Conservation (phyloP, 2,888 invertebrate species). For the Drosophila prolongata region DNA sequence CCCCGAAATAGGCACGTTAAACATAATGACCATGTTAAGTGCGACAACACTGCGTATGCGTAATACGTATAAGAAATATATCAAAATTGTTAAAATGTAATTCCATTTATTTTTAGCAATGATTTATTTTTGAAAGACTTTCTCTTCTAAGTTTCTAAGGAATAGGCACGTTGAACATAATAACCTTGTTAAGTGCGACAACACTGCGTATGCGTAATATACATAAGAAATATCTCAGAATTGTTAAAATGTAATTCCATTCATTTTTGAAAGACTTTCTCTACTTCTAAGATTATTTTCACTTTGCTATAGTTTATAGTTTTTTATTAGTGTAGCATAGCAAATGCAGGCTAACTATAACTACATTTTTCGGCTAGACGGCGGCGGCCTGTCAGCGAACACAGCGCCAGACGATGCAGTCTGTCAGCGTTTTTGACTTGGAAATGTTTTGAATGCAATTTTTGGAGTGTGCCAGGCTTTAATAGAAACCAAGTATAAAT, state of each 20-base stretch:
- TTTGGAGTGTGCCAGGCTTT: slow-evolving; percentile 32
- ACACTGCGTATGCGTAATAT: not conserved
- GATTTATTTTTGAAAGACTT: too few relatives aligned
- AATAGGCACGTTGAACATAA: too few relatives aligned
- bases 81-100: too few relatives aligned
- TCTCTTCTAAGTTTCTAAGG: too few relatives aligned
- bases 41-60: slow-evolving; percentile 1
- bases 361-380: slow-evolving; percentile 46
- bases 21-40: not conserved
- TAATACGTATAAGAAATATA: not conserved
- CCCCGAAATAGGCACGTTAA: too few relatives aligned
- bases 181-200: not conserved
- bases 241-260: too few relatives aligned
- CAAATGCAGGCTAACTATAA: slow-evolving; percentile 38
- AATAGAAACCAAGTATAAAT: slow-evolving; percentile 17
- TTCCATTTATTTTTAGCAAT: too few relatives aligned
- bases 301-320: not conserved
- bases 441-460: slow-evolving; percentile 65
- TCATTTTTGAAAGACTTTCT: too few relatives aligned
- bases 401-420: slow-evolving; percentile 54
- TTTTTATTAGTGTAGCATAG: slow-evolving; percentile 49
- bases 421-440: slow-evolving; percentile 70
- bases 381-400: slow-evolving; percentile 58
- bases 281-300: not conserved
- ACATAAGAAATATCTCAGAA: too few relatives aligned